A percentile compares a stretch with the other conserved stretches of the same genome.
These are phyloP conservation scores for Synergus laeviventris DNA, from an alignment of 2,888 invertebrate genomes.

Conservation along the genomic window DNA sequence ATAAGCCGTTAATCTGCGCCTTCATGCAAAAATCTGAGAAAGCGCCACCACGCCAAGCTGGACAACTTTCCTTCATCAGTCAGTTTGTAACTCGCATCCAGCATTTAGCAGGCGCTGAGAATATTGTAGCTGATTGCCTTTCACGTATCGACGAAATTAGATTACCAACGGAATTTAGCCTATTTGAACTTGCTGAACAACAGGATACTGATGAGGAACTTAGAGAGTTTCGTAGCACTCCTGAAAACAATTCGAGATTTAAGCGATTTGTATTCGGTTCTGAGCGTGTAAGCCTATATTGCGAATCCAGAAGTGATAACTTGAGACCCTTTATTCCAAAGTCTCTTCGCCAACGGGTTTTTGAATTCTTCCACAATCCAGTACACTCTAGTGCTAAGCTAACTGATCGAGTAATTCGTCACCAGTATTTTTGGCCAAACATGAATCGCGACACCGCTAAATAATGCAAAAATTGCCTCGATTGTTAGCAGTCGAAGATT, in stretches of 20 bases:
- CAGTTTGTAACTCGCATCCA: conserved; percentile 35
- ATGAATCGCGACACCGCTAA: neutral
- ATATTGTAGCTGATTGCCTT: neutral
- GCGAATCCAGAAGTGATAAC: neutral
- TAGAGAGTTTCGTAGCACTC: neutral
- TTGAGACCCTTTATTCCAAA: neutral
- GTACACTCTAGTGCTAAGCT: neutral
- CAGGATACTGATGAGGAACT: neutral
- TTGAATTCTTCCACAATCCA: neutral
- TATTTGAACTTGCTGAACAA: neutral
- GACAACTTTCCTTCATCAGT: conserved; percentile 36
- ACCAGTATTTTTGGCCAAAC: neutral
- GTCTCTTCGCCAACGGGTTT: neutral
- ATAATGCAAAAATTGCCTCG: neutral
- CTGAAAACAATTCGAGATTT: neutral
- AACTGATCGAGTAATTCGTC: neutral
- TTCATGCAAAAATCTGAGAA: neutral
- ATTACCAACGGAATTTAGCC: neutral
- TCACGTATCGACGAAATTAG: neutral
- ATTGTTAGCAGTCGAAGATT: neutral
- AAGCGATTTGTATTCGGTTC: neutral
- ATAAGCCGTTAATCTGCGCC: neutral
- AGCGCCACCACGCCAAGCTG: neutral
- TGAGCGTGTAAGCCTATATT: neutral
- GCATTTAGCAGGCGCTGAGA: conserved; percentile 6